A percentile compares a stretch with the other conserved stretches of the same genome.
Conservation (phyloP, 2,888 invertebrate species). For the Polia nebulosa region DNA sequence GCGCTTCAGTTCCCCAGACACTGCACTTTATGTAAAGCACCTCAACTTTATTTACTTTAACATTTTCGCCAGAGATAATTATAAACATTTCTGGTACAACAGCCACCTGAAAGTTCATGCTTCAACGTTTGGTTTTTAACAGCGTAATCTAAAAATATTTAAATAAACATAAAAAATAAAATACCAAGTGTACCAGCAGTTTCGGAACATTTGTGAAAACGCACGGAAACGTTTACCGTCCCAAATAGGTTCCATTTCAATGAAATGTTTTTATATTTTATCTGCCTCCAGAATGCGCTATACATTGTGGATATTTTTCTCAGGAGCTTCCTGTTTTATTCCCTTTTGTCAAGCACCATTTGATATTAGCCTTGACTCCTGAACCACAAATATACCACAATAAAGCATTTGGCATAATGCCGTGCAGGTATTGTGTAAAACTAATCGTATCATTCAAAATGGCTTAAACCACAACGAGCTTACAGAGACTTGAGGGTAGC, state of each 20-base stretch:
- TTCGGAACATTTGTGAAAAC: slow-evolving; percentile 52
- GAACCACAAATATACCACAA: slow-evolving; percentile 17
- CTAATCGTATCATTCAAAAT: slow-evolving; percentile 37
- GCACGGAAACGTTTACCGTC: slow-evolving; percentile 56
- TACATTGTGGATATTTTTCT: slow-evolving; percentile 38
- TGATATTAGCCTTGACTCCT: slow-evolving; percentile 11
- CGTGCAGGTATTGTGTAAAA: slow-evolving; percentile 8
- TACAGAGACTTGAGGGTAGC: slow-evolving; percentile 28
- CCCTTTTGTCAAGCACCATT: slow-evolving; percentile 33
- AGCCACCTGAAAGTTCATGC: slow-evolving; percentile 11
- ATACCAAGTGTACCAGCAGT: slow-evolving; percentile 36
- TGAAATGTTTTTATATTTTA: slow-evolving; percentile 43
- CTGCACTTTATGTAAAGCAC: slow-evolving; percentile 39
- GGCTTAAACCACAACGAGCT: slow-evolving; percentile 39
- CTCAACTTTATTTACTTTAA: slow-evolving; percentile 26
- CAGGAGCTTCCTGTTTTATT: slow-evolving; percentile 30
- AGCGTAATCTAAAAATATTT: slow-evolving; percentile 16
- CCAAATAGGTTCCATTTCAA: slow-evolving; percentile 40
- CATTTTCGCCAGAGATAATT: slow-evolving; percentile 4
- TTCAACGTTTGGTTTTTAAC: slow-evolving; percentile 10
- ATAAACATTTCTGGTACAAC: slow-evolving; percentile 10
- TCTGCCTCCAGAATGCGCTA: slow-evolving; percentile 25
- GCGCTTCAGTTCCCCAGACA: slow-evolving; percentile 25
- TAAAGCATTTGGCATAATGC: slow-evolving; percentile 6
- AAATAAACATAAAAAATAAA: slow-evolving; percentile 25